A percentile compares a stretch with the other conserved stretches of the same genome.
These are phyloP conservation scores for Coronaproctus castanopsis DNA, from an alignment of 2,888 invertebrate species.

Conservation along the genomic window DNA sequence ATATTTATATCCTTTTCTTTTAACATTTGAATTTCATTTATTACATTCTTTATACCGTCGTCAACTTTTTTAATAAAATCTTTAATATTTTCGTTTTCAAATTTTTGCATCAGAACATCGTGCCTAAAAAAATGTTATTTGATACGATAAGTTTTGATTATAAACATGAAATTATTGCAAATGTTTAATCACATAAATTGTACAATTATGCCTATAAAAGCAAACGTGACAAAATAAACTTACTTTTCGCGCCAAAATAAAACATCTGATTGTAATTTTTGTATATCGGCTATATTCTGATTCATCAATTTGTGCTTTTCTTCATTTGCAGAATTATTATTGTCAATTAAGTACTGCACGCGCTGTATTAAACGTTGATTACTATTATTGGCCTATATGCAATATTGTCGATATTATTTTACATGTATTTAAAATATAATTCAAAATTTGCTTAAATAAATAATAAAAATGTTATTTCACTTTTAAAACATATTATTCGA, in stretches of 20 bases:
- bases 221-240: not conserved
- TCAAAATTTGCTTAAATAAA: no score
- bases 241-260: slow-evolving; percentile 22
- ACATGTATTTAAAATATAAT: no score
- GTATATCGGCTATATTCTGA: slow-evolving; percentile 19
- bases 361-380: slow-evolving; percentile 18
- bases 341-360: slow-evolving; percentile 18
- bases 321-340: slow-evolving; percentile 17
- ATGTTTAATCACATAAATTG: no score
- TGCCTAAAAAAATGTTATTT: not conserved
- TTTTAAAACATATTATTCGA: not conserved
- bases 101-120: not conserved
- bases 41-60: not conserved
- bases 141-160: no score
- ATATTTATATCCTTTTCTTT: not conserved
- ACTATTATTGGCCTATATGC: slow-evolving; percentile 11
- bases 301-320: slow-evolving; percentile 19
- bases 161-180: no score
- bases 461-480: no score
- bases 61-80: not conserved
- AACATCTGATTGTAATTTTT: slow-evolving; percentile 20
- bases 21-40: not conserved
- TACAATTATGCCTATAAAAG: no score
- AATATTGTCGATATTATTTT: no score
- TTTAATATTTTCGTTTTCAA: not conserved